A percentile compares a stretch with the other conserved stretches of the same genome.
These are phyloP conservation scores for Lamellibrachia satsuma DNA, from an alignment of 2,888 invertebrate genomes.

Conservation along the genomic window DNA sequence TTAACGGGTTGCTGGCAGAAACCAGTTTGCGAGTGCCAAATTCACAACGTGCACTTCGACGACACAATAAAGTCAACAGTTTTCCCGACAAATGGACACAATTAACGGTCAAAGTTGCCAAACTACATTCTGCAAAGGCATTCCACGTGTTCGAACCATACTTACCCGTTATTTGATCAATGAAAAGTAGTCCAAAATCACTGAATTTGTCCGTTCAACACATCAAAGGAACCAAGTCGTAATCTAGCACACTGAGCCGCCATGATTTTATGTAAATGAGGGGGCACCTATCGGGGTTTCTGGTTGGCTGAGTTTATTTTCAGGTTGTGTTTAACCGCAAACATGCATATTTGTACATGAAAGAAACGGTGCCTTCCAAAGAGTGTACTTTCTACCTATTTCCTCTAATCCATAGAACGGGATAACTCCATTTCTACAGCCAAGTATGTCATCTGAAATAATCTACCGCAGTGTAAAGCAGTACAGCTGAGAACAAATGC, in stretches of 20 bases:
- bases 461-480: background rate
- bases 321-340: background rate
- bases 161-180: constrained; percentile 8
- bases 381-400: background rate
- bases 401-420: background rate
- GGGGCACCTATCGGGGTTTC: constrained; percentile 26
- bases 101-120: background rate
- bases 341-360: constrained; percentile 4
- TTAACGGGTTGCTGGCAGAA: background rate
- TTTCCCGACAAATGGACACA: background rate
- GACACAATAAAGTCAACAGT: constrained; percentile 17
- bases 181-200: constrained; percentile 21
- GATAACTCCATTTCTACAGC: background rate
- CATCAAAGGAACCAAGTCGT: constrained; percentile 22
- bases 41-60: constrained; percentile 17
- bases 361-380: background rate
- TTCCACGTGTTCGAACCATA: background rate
- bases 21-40: constrained; percentile 13
- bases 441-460: background rate
- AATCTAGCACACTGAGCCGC: constrained; percentile 31
- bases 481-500: background rate
- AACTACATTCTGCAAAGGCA: background rate
- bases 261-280: constrained; percentile 41
- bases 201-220: background rate
- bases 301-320: constrained; percentile 17